Evolutionary conservation across 2,888 invertebrate genomes (phyloP), one percentile per base, ranked within the genome.

Genomic region (Mimumesa dahlbomi): DNA sequence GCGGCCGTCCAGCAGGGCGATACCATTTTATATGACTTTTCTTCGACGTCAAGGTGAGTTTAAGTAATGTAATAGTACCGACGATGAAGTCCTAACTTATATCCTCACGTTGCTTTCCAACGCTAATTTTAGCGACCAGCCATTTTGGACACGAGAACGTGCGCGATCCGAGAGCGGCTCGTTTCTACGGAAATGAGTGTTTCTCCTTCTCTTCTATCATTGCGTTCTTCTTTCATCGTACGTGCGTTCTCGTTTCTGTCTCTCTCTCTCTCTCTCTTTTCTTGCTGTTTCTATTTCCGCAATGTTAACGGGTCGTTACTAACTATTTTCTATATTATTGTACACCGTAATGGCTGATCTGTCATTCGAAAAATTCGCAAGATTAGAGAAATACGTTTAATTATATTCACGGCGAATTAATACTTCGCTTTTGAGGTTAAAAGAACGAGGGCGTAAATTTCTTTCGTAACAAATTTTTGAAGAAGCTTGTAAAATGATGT

Each of bases 11-110:
- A 93, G 92, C 92, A 93, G 95, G 95, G 95, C 94, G 95, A 93
- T 94, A 95, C 93, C 93, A 93, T 95, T 95, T 96, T 96, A 96
- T 96, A 96, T 96, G 96, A 96, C 96, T 96, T 96, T 96, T 96
- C 95, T 94, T 95, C 95, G 94, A 94, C 94, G 93, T 93, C 94
- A 93, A 95, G 96, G 96, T 96, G 90, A 94, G 94, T 92, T 22
- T 14, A 54, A 46, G 14, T 38, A 38, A 48, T 52, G 16, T 43
- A 49, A 69, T 53, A n/a, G 38, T 67, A 50, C 18, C 48, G 18
- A 56, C 42, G 45, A 38, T 58, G 14, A 36, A 36, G 36, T 36
- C 42, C 49, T 58, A 45, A 38, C 58, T 40, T 36, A 29, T 45
- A 48, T 57, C 38, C 16, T 62, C 52, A 45, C 68, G 46, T 25